These are phyloP conservation scores for Hozukius guyotensis DNA, from an alignment of 2,797 vertebrate species.

Conservation along the genomic window DNA sequence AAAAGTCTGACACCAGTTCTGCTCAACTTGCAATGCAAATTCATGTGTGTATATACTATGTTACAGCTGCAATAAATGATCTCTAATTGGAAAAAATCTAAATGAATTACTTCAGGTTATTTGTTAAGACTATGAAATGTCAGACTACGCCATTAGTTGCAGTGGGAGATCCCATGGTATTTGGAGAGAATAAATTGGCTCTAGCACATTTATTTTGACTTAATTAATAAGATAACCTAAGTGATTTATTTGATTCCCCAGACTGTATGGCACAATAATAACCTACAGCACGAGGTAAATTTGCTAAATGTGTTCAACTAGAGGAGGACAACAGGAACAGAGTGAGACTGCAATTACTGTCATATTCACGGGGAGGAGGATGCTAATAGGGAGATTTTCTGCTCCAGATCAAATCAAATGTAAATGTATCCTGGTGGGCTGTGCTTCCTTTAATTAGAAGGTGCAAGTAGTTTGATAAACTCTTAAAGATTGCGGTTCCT, in stretches of 20 bases:
- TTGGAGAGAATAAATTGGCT: slow-evolving; percentile 83
- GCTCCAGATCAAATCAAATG: slow-evolving; percentile 83
- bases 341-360: slow-evolving; percentile 85
- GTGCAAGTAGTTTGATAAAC: slow-evolving; percentile 84
- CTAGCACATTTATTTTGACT: slow-evolving; percentile 84
- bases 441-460: slow-evolving; percentile 84
- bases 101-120: slow-evolving; percentile 78
- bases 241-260: slow-evolving; percentile 85
- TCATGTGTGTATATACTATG: slow-evolving; percentile 24
- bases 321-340: slow-evolving; percentile 78
- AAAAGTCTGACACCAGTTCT: slow-evolving; percentile 13
- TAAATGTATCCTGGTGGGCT: slow-evolving; percentile 83
- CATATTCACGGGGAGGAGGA: slow-evolving; percentile 79
- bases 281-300: slow-evolving; percentile 77
- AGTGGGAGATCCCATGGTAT: slow-evolving; percentile 77
- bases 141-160: slow-evolving; percentile 79
- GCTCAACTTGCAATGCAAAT: slow-evolving; percentile 42
- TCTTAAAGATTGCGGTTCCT: slow-evolving; percentile 73
- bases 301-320: slow-evolving; percentile 78
- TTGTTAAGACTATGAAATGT: slow-evolving; percentile 81
- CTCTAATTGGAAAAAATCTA: slow-evolving; percentile 78
- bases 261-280: slow-evolving; percentile 82
- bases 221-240: slow-evolving; percentile 88
- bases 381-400: slow-evolving; percentile 83
- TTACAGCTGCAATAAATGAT: slow-evolving; percentile 52